These are phyloP conservation scores for Dolichotis patagonum DNA, from an alignment of 2,113 vertebrate species.

Conservation along the genomic window DNA sequence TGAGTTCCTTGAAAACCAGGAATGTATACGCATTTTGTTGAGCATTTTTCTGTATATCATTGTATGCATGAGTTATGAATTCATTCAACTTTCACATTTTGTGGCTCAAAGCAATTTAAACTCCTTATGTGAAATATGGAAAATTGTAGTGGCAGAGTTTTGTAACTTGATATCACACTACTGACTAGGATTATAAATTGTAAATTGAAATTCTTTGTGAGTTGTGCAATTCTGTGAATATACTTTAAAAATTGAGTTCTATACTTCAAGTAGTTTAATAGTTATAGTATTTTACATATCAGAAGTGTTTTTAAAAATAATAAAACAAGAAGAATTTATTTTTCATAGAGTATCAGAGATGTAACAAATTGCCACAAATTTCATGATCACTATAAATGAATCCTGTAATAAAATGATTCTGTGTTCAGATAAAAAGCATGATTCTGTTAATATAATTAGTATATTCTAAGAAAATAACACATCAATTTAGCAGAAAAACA, in stretches of 20 bases:
- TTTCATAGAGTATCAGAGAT: slow-evolving; percentile 10
- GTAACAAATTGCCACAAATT: neutral
- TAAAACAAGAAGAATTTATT: neutral
- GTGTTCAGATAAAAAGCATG: slow-evolving; percentile 41
- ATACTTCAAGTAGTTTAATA: neutral
- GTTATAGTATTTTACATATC: neutral
- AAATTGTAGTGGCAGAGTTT: neutral
- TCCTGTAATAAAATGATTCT: neutral
- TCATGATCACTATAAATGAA: neutral
- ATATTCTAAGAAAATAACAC: slow-evolving; percentile 48
- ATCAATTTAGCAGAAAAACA: neutral
- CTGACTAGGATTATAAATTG: neutral
- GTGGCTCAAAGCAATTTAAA: neutral
- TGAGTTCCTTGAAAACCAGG: neutral
- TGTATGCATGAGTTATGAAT: neutral
- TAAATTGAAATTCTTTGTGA: slow-evolving; percentile 32
- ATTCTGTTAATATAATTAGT: neutral
- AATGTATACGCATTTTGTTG: neutral
- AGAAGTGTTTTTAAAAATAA: neutral
- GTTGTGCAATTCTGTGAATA: neutral
- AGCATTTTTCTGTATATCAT: neutral
- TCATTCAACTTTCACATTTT: neutral
- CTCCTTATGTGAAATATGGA: neutral
- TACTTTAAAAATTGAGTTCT: neutral
- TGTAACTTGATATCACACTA: neutral